A percentile compares a stretch with the other conserved stretches of the same genome.
Evolutionary conservation across 2,113 vertebrate genomes (phyloP).

Genomic region (Cyprinus carpio): DNA sequence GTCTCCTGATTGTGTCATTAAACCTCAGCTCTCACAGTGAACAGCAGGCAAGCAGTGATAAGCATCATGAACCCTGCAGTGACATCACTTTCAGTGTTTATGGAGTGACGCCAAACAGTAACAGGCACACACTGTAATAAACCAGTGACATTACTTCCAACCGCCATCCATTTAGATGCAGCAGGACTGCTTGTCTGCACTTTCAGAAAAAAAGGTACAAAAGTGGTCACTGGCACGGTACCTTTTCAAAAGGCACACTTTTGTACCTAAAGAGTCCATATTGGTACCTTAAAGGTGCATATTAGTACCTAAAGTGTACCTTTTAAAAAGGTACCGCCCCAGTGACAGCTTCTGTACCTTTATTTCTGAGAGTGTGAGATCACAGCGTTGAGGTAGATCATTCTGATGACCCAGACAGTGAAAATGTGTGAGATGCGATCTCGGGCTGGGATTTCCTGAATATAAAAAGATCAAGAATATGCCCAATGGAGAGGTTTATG

Average conservation of each 20-base stretch:
- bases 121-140: conserved; percentile 17
- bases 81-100: conserved; percentile 36
- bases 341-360: no score
- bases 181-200: not conserved
- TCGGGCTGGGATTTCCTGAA: conserved; percentile 17
- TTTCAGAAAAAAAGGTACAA: no score
- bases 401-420: conserved; percentile 34
- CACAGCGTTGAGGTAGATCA: conserved; percentile 31
- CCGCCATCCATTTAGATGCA: conserved; percentile 3
- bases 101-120: not conserved
- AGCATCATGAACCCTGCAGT: conserved; percentile 38
- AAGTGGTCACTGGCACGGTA: no score
- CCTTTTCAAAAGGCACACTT: no score
- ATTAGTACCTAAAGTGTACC: no score
- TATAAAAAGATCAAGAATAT: conserved; percentile 17
- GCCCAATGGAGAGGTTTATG: conserved; percentile 35
- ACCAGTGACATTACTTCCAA: not conserved
- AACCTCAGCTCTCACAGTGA: conserved; percentile 10
- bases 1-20: conserved; percentile 22
- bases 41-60: conserved; percentile 39
- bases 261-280: no score
- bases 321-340: no score
- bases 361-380: no score
- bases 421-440: conserved; percentile 36
- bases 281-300: no score